phyloP scores from a whole-genome alignment of 2,888 invertebrate species.

The Lypha dubia region DNA sequence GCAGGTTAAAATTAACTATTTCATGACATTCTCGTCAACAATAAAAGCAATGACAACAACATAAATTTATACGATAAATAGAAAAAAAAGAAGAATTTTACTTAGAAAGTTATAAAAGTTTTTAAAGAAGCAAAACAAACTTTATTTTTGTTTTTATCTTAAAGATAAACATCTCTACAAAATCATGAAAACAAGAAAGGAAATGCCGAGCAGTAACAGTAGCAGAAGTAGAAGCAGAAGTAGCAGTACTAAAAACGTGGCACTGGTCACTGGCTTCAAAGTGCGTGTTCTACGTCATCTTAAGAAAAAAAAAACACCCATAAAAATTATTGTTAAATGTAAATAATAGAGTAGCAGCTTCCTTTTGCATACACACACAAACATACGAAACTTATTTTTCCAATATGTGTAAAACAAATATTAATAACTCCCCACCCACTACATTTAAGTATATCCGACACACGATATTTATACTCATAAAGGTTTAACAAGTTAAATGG shows the following conservation, averaged over 20 bases:
- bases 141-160: constrained; percentile 42
- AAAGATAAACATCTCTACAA: constrained; percentile 57
- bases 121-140: background rate
- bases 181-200: constrained; percentile 27
- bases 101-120: constrained; percentile 49
- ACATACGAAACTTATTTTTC: background rate
- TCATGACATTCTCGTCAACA: constrained; percentile 62
- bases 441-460: constrained; percentile 50
- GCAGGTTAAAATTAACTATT: constrained; percentile 51
- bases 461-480: constrained; percentile 74
- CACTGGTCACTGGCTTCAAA: background rate
- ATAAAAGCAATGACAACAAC: constrained; percentile 54
- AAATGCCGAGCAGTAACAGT: too few relatives aligned
- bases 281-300: constrained; percentile 24
- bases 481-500: constrained; percentile 80
- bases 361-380: background rate
- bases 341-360: constrained; percentile 41
- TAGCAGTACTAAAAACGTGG: background rate
- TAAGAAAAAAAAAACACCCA: constrained; percentile 10
- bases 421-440: background rate
- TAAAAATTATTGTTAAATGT: constrained; percentile 31
- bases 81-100: background rate
- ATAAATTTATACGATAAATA: constrained; percentile 60
- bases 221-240: too few relatives aligned
- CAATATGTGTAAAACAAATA: background rate